Base-by-base conservation (phyloP, 2,113 vertebrate genomes). In the Mastomys coucha region DNA sequence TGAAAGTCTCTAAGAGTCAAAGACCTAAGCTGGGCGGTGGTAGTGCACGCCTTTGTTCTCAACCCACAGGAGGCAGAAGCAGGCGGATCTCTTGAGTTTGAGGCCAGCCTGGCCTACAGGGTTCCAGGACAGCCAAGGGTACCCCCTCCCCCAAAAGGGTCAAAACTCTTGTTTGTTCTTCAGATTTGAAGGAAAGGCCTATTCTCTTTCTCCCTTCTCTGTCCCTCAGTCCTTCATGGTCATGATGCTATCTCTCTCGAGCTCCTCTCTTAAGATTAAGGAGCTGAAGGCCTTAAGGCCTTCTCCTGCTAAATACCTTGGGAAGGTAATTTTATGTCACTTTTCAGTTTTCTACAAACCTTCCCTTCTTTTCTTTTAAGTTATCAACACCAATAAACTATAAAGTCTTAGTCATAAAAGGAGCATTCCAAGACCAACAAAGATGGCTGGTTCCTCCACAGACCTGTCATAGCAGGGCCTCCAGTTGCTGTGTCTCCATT, bases 381-480 rank as follows among this genome's bases (percentile, higher is more conserved):
- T 65, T 65, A 65, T 14, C 10, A 63, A 31, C 39, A 85, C 82
- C 49, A 51, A 87, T 67, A 88, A 45, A 31, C 84, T 75, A 65
- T 20, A 49, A 49, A 63, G 84, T 49, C 53, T 86, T 88, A 60
- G 31, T 81, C 73, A 17, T 75, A 69, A 63, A 82, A 75, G 31
- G 26, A 2, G 3, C 84, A 16, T 13, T 0, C 0, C 60, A 5
- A 8, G 19, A 56, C 13, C 22, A 8, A 78, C 4, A 51, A 36
- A 33, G 51, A 80, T 11, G 8, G 9, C 10, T 49, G 42, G 14
- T 42, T 78, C 20, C 10, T 33, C 20, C 17, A 58, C 26, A 8
- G 19, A 16, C 69, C 10, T 31, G 33, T 73, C 58, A 33, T 33
- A 28, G 31, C 14, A 36, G 17, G 7, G 2, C 10, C 24, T 56